A percentile compares a stretch with the other conserved stretches of the same genome.
Conservation (phyloP, 1,140 invertebrate species). For the Belonocnema kinseyi region DNA sequence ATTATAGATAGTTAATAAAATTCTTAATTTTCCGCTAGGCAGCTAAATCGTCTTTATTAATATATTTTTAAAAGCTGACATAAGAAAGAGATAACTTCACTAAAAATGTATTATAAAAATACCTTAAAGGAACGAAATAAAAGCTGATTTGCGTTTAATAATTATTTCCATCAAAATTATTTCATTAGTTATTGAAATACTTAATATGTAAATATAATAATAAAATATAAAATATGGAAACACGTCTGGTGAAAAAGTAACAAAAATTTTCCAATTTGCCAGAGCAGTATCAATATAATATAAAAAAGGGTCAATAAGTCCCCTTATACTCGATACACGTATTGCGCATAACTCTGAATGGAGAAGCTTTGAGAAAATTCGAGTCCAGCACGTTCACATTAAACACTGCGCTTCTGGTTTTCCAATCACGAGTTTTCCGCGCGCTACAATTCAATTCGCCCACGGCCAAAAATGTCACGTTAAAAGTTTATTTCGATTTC, state of each 20-base stretch:
- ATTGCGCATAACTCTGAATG: constrained; percentile 19
- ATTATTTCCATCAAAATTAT: no score
- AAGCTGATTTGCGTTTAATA: no score
- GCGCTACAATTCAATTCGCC: constrained; percentile 13
- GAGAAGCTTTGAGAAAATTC: constrained; percentile 28
- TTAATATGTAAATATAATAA: no score
- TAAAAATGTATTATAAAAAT: no score
- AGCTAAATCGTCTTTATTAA: no score
- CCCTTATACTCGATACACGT: constrained; percentile 14
- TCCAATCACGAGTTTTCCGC: constrained; percentile 26
- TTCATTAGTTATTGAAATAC: no score
- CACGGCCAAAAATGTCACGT: background rate
- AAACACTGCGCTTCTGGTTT: constrained; percentile 17
- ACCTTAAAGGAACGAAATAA: no score
- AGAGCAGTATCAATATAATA: constrained; percentile 24
- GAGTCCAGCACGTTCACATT: constrained; percentile 20
- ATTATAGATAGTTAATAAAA: no score
- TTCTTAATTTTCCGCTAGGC: no score
- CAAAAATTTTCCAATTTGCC: background rate
- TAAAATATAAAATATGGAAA: no score
- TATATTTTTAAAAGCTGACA: no score
- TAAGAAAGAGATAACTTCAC: no score
- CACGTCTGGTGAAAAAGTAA: background rate
- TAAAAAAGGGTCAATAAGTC: constrained; percentile 5
- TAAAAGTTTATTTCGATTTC: constrained; percentile 19